Evolutionary conservation across 2,888 invertebrate species (phyloP).

Genomic region (Hyposoter didymator): DNA sequence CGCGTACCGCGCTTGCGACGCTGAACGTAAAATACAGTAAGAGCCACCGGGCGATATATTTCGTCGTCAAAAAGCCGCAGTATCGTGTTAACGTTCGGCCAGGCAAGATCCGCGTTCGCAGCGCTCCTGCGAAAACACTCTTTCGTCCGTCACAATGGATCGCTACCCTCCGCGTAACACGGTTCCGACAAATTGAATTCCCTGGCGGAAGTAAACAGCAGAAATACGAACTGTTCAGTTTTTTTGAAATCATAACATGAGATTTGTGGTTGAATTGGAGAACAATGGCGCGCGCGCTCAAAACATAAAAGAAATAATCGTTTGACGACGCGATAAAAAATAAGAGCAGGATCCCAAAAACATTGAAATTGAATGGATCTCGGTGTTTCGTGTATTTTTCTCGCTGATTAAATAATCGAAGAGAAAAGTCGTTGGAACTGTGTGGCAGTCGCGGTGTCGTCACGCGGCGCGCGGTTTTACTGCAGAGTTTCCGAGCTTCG

Average conservation of each 20-base stretch:
- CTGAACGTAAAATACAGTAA: background rate
- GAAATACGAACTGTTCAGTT: background rate
- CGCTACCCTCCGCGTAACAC: background rate
- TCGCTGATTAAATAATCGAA: background rate
- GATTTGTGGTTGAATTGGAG: slow-evolving; percentile 10
- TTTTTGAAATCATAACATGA: background rate
- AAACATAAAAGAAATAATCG: background rate
- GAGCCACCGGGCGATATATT: slow-evolving; percentile 32
- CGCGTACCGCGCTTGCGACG: slow-evolving; percentile 63
- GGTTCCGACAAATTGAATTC: background rate
- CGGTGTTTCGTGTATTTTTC: background rate
- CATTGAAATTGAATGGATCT: background rate
- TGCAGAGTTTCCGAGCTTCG: slow-evolving; percentile 56
- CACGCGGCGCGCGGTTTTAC: slow-evolving; percentile 35
- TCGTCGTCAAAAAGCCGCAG: slow-evolving; percentile 75
- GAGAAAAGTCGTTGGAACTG: background rate
- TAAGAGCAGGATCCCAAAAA: too few species aligned
- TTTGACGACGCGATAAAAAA: background rate
- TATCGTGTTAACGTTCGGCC: slow-evolving; percentile 75
- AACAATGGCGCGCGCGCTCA: slow-evolving; percentile 12
- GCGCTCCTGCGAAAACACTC: background rate
- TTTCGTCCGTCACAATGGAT: slow-evolving; percentile 9
- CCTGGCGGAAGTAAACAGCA: background rate
- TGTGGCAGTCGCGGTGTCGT: background rate
- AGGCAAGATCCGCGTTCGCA: slow-evolving; percentile 39